Conservation (phyloP, 2,888 invertebrate genomes). For the Julus scandinavius region DNA sequence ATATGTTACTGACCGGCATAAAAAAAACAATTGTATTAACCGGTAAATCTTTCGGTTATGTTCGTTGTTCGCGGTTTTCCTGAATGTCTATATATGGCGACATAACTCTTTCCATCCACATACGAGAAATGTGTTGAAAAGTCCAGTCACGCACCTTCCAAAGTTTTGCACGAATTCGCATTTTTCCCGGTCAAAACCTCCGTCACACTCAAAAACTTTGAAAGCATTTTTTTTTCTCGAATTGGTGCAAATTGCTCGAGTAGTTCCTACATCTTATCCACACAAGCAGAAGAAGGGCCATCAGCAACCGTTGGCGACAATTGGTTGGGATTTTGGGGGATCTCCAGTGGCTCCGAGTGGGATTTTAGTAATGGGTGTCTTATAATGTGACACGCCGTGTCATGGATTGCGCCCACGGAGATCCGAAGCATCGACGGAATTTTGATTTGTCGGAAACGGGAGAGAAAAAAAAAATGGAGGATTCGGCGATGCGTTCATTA, state of each 20-base stretch:
- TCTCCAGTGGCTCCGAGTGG: neutral
- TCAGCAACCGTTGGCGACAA: neutral
- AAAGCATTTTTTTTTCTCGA: neutral
- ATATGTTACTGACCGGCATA: too few relatives aligned
- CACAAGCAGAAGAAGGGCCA: neutral
- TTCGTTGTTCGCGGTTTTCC: too few relatives aligned
- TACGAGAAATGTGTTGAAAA: neutral
- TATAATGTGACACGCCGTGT: neutral
- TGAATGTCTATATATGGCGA: too few relatives aligned
- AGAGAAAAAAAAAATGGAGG: neutral
- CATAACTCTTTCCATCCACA: neutral
- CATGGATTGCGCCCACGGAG: slow-evolving; percentile 10
- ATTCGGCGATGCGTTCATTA: neutral
- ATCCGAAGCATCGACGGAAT: neutral
- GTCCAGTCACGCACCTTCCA: neutral
- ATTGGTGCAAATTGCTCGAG: neutral
- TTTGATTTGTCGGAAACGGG: neutral
- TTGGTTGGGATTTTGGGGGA: neutral
- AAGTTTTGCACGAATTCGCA: slow-evolving; percentile 11
- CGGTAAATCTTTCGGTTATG: too few relatives aligned
- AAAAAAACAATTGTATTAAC: too few relatives aligned
- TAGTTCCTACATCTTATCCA: neutral
- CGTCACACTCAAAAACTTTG: neutral
- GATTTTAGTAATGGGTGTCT: neutral
- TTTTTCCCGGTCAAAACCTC: neutral